Evolutionary conservation across 2,113 vertebrate species (phyloP), one percentile per base, ranked within the genome.

Genomic region (Datnioides undecimradiatus): DNA sequence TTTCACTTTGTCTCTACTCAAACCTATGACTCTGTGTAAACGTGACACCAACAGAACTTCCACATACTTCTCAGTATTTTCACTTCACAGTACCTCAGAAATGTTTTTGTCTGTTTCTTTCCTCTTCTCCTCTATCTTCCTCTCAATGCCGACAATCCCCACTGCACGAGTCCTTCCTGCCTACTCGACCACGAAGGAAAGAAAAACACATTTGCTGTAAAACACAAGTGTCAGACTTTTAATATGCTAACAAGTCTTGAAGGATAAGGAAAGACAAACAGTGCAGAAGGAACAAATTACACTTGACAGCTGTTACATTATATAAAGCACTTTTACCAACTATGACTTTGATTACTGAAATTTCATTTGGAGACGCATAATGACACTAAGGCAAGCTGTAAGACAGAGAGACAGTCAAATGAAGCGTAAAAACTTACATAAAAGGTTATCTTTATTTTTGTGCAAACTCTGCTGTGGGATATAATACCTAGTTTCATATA

Each of bases 61-160:
- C 12, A 59, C 38, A 36, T 2, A 33, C 43, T 62, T 71, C 11
- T 76, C 5, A 17, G 17, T 43, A 17, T 45, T 76, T 52, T 52
- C 27, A 9, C 55, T 71, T 73, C 49, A 76, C 23, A 80, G 91
- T 95, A 98, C 98, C 96, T 99, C 98, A 17, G 97, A 99, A 95
- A 99, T 99, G 90, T 99, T 98, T 96, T 98, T 99, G 94, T 99
- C 98, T 0, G 96, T 98, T 93, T 99, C 98, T 95, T 98, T 99
- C 92, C 98, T 97, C 92, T 96, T 99, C 94, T 99, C 97, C 90
- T 99, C 98, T 66, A 99, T 93, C 88, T 99, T 99, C 91, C 98
- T 96, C 92, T 99, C 98, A 16, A 99, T 99, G 57, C 98, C 97
- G 75, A 99, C 96, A 93, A 99, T 99, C 84, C 98, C 98, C 76